Evolutionary conservation across 2,113 vertebrate genomes (phyloP), one percentile per base, ranked within the genome.

Genomic region (Chaetorhynchus papuensis): DNA sequence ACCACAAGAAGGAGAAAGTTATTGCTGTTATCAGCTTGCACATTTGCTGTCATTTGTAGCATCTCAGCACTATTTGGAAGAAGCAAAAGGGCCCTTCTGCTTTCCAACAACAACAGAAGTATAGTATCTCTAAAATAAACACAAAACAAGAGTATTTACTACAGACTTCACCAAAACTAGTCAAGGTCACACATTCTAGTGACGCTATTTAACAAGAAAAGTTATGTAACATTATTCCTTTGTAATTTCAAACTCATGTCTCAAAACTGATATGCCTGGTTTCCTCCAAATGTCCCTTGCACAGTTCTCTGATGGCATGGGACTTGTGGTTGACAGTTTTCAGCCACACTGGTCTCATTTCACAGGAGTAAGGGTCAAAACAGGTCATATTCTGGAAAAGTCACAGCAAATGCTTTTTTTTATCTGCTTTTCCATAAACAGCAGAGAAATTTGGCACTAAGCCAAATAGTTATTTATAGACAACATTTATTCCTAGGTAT

Each of bases 381-480:
- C 4, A 70, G 93, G 93, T 89, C 89, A 72, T 49, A 61, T 30
- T 78, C 84, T 91, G 87, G 93, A 96, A 88, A 93, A 91, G 81
- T 95, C 90, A 90, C 37, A 89, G 87, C 41, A 57, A 84, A 41
- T 88, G 61, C 19, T 93, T 83, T 52, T 53, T 45, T 6, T 0
- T 3, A 54, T 54, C 63, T 77, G 45, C 79, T 84, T 96, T 96
- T 95, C 96, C 90, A 97, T 69, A 96, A 97, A 96, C 89, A 87
- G 74, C n/a, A 95, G 28, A 82, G 20, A 96, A 91, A 93, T 33
- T 19, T 78, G 94, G 83, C 39, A 8, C 9, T 17, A 69, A 20
- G 50, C 63, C 96, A 95, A 88, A 71, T 10, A 71, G 15, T 83
- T 96, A 96, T 97, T 97, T 96, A 93, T 97, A 94, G 80, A 65